Evolutionary conservation across 2,113 vertebrate genomes (phyloP), one percentile per base, ranked within the genome.

Genomic region (Odontophorus gujanensis): DNA sequence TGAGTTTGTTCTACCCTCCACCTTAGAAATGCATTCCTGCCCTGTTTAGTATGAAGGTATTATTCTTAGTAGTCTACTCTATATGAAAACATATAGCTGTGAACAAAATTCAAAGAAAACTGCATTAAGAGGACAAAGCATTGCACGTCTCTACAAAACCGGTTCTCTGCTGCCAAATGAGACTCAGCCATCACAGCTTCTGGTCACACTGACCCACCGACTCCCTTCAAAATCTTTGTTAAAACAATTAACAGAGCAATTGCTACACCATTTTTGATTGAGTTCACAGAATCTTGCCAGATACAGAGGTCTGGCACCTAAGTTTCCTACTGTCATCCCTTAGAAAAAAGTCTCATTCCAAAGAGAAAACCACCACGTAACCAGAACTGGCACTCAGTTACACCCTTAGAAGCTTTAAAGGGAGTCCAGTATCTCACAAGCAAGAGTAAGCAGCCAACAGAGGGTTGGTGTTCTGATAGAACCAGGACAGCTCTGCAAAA

Each of bases 401-500:
- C 24, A 71, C 13, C 47, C 51, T 58, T 32, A 45, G 36, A 58
- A 78, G 68, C 26, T 68, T 51, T 25, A 34, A 30, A 53, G 78
- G 66, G 38, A 81, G 65, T 9, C 12, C 1, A 6, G 32, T 9
- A 50, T 36, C 72, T 50, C 61, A 53, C 32, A 55, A 61, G 42
- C 3, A 4, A 40, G 13, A 59, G 53, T 13, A 34, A 81, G 30
- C 14, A 13, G 26, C 40, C 72, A 94, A 11, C 10, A 38, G n/a
- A 18, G 36, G 53, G 20, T 13, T 13, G 68, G 76, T 4, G 3
- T 43, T 83, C 26, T 81, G 74, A 87, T 53, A 94, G 71, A 84
- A 79, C 53, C 77, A 89, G 72, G 68, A 75, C 72, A 92, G 72
- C 57, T 87, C 69, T 82, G 66, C 74, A 85, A 24, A 61, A 80